Evolutionary conservation across 2,113 vertebrate genomes (phyloP), one percentile per base, ranked within the genome.

Genomic region (Sturnira hondurensis): DNA sequence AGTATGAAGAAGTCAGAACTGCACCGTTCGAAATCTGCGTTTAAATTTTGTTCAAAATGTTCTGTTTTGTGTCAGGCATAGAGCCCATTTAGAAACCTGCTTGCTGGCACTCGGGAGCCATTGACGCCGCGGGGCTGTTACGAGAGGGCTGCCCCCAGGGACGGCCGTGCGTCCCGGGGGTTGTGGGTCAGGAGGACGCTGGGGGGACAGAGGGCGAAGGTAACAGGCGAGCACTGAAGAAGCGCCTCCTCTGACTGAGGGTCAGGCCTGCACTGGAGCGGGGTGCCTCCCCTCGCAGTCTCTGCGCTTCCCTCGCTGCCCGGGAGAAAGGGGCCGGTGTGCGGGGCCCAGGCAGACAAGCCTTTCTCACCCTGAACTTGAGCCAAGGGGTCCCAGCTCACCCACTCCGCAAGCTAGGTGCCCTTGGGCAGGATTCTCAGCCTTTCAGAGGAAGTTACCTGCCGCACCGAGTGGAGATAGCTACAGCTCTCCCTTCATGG

Each of bases 1-100:
- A 94, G 97, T 95, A 96, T 93, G 96, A 97, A 93, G 95, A 91
- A 91, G 86, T 74, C 83, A 45, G 86, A 93, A 70, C 74, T 47
- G 94, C 11, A 31, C 90, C 7, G 31, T 76, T 96, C 92, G 93
- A 45, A 96, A 76, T 77, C 89, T 87, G 93, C 95, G 86, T 92
- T 93, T 97, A 86, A 94, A 89, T 96, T 89, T 97, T 71, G 15
- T 92, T 93, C 89, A 87, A 67, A 94, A 93, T 87, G 84, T 90
- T 95, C 95, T 93, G 22, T 84, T 97, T 96, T 92, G 94, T 95
- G 90, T 85, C 16, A 73, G 76, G 95, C 92, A 52, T 38, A 70
- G 83, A 94, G 96, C 93, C 92, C 94, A 92, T 86, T 94, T 81
- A 95, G 96, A 65, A 89, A 90, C 81, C 91, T 80, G 84, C 87